Evolutionary conservation across 2,797 vertebrate species (phyloP).

Genomic region (Lepus townsendii): DNA sequence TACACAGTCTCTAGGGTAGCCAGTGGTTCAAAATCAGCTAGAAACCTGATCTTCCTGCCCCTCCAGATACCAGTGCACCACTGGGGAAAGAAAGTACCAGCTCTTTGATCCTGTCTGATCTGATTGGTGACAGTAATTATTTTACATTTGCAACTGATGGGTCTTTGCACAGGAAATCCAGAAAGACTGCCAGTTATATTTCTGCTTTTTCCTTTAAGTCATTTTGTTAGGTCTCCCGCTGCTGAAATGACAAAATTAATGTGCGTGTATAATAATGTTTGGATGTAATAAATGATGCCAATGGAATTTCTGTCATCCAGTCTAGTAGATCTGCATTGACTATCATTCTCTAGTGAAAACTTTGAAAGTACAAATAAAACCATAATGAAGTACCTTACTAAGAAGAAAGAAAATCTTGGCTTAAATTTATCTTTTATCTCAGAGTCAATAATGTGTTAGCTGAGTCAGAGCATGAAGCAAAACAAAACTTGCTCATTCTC

Average conservation of each 20-base stretch:
- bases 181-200: no score
- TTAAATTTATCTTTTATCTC: conserved; percentile 70
- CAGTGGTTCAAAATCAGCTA: background rate
- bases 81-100: background rate
- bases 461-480: conserved; percentile 52
- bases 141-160: no score
- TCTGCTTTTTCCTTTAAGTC: background rate
- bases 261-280: conserved; percentile 76
- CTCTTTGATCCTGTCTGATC: conserved; percentile 56
- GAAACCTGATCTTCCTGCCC: background rate
- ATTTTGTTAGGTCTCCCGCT: conserved; percentile 63
- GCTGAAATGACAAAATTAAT: conserved; percentile 71
- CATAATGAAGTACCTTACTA: conserved; percentile 77
- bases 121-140: no score
- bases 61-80: background rate
- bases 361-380: conserved; percentile 65
- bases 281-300: conserved; percentile 73
- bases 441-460: conserved; percentile 66
- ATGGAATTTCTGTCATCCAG: conserved; percentile 69
- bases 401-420: conserved; percentile 69
- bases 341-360: conserved; percentile 56
- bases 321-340: conserved; percentile 68
- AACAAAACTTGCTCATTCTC: conserved; percentile 45
- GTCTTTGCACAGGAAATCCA: no score
- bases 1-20: background rate